Evolutionary conservation across 2,797 vertebrate species (phyloP), one percentile per base, ranked within the genome.

Genomic region (Hemitrygon akajei): DNA sequence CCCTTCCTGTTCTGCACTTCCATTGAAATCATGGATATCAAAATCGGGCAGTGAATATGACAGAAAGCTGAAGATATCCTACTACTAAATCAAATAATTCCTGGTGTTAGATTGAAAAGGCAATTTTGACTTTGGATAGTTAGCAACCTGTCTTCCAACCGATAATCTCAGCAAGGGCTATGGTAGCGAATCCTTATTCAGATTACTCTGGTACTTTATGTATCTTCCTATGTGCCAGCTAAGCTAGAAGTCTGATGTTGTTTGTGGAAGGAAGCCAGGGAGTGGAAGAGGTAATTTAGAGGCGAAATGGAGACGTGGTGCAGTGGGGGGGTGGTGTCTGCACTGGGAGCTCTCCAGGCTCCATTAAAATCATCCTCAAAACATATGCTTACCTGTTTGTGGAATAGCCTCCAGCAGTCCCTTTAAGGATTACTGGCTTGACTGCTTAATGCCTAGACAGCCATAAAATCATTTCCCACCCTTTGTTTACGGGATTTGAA

Each of bases 341-440:
- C 9, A 37, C 18, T 37, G 18, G 18, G 63, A 37, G 20, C 18
- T 89, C 63, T 89, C 86, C 7, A 69, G 30, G 60, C 34, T 9
- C n/a, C 60, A 69, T 63, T 63, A 87, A 87, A 87, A 63, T 87
- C 76, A n/a, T 77, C 30, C 58, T 87, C 63, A 69, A 69, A 69
- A 37, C 60, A 10, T 69, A 34, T 89, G 18, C 14, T 89, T 69
- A 89, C 60, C 86, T 89, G 63, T 10, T 89, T 37, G n/a, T 69
- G n/a, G n/a, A 89, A 69, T 18, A 69, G 63, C 86, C n/a, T 89
- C 40, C 60, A 89, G 63, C n/a, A 89, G 18, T 25, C n/a, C 86
- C n/a, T 89, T 89, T 66, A 69, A 89, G 60, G 63, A n/a, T 63
- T 89, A 63, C 60, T 89, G 86, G 18, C 86, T 89, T 34, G 86